These are phyloP conservation scores for Penelope pileata DNA, from an alignment of 2,113 vertebrate species.

Conservation along the genomic window DNA sequence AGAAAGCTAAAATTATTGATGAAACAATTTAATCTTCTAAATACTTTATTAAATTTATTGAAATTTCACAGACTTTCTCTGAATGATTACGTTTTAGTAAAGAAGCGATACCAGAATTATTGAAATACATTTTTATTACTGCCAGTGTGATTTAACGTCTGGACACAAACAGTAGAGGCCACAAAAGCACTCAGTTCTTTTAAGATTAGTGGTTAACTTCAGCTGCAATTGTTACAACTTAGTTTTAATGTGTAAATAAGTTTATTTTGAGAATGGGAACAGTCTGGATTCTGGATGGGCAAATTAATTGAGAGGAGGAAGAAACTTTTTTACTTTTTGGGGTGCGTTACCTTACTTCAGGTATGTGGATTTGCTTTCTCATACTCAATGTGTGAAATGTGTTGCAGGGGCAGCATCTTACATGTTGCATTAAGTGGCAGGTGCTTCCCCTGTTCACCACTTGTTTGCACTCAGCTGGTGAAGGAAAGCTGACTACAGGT, in stretches of 20 bases:
- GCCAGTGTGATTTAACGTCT: neutral
- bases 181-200: neutral
- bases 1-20: neutral
- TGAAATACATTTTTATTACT: neutral
- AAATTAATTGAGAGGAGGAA: neutral
- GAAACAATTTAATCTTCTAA: neutral
- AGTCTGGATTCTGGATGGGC: neutral
- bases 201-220: neutral
- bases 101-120: neutral
- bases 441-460: neutral
- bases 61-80: neutral
- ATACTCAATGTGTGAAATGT: neutral
- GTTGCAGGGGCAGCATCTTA: neutral
- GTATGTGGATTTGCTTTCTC: neutral
- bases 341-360: neutral
- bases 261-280: neutral
- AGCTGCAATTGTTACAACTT: neutral
- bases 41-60: neutral
- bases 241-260: neutral
- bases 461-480: neutral
- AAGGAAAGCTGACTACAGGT: neutral
- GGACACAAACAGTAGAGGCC: rapidly evolving
- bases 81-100: neutral
- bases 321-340: neutral
- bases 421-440: neutral